Base-by-base conservation (phyloP, 2,888 invertebrate species). In the Drosophila emarginata region DNA sequence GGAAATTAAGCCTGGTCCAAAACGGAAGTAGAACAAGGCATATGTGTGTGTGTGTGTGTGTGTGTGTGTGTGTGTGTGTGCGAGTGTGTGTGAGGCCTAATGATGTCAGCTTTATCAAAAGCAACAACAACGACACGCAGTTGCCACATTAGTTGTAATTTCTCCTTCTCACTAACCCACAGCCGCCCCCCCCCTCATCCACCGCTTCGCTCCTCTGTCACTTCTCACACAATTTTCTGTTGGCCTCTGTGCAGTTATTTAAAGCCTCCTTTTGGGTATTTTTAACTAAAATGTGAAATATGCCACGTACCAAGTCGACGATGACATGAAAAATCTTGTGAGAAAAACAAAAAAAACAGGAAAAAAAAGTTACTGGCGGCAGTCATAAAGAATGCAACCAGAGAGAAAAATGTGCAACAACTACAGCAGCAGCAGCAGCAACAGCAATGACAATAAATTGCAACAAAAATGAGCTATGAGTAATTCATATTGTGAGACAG, bases 391-490 rank as follows among this genome's bases (percentile, higher is more conserved):
- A 69, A 74, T 65, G 69, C 60, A 45, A 45, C 18, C 45, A 45
- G 53, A 15, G 59, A 74, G 69, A 69, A 74, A 78, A 72, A 67
- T 65, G 66, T 63, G 32, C 32, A 32, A 32, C 32, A 32, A 32
- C 39, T 65, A 60, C 32, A 67, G 71, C 75, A 65, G 64, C 73
- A 67, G 58, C 65, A 37, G 40, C 67, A 73, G 69, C 52, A 32
- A 32, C 76, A 83, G 77, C 66, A 78, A 76, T 74, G 78, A 77
- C 81, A 87, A 79, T 79, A 82, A 82, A 87, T 87, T 81, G 84
- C 86, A 73, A 74, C 71, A 87, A 85, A 85, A 85, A 85, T 85
- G 85, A 87, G 84, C 84, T 85, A 85, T 85, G 84, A 79, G 83
- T 87, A 83, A 83, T 83, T 83, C 87, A 86, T 83, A 83, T 80